These are phyloP conservation scores for Thaumetopoea pityocampa DNA, from an alignment of 1,140 invertebrate species.

Conservation along the genomic window DNA sequence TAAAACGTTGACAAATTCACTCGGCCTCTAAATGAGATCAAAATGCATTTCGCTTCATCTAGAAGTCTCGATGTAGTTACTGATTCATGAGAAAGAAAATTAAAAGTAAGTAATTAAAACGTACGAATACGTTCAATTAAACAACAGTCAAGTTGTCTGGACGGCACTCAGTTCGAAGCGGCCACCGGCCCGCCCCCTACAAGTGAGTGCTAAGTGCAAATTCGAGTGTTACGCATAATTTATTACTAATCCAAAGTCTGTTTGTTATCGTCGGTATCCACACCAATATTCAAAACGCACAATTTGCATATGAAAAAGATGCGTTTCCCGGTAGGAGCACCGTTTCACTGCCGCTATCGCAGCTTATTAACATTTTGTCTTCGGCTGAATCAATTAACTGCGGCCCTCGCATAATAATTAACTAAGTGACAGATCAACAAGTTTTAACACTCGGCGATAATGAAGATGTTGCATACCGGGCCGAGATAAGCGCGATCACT, in stretches of 20 bases:
- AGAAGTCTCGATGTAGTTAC: background rate
- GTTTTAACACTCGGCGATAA: slow-evolving; percentile 67
- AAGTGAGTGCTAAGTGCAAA: slow-evolving; percentile 30
- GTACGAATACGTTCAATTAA: background rate
- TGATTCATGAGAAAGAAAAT: no score
- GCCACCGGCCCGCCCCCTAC: background rate
- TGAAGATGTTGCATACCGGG: slow-evolving; percentile 58
- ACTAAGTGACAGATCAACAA: slow-evolving; percentile 65
- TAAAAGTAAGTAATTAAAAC: no score
- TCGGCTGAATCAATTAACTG: slow-evolving; percentile 62
- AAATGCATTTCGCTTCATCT: no score
- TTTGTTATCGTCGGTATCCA: slow-evolving; percentile 44
- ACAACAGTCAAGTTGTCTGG: background rate
- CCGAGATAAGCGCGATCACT: slow-evolving; percentile 36
- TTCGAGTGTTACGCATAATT: slow-evolving; percentile 37
- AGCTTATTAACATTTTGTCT: slow-evolving; percentile 70
- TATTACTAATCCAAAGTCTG: slow-evolving; percentile 47
- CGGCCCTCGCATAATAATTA: slow-evolving; percentile 63
- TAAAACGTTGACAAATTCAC: slow-evolving; percentile 2
- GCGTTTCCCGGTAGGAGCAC: slow-evolving; percentile 29
- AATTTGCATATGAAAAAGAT: slow-evolving; percentile 64
- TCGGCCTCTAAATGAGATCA: background rate
- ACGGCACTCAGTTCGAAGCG: background rate
- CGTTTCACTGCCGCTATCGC: slow-evolving; percentile 45
- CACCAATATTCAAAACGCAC: slow-evolving; percentile 44